Percentiles rank a stretch among this genome's conserved stretches.
phyloP scores from a whole-genome alignment of 2,888 invertebrate genomes.

The Pheosia gnoma region DNA sequence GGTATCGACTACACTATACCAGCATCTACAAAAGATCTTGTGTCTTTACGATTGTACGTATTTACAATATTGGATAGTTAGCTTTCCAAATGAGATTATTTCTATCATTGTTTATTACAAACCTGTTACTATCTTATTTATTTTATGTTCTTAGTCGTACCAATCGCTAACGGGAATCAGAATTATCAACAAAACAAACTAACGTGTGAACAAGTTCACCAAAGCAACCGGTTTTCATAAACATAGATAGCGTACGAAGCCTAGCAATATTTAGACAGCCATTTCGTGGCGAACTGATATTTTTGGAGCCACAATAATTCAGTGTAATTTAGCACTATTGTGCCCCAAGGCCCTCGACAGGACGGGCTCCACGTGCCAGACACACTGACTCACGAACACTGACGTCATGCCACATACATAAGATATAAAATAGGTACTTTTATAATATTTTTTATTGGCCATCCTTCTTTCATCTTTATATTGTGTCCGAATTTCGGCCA shows the following conservation, averaged over 20 bases:
- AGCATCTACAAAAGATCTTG: too few relatives aligned
- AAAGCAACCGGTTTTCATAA: neutral
- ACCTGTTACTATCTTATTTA: too few relatives aligned
- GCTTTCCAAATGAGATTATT: neutral
- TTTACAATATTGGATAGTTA: neutral
- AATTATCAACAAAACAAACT: too few relatives aligned
- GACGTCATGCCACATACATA: constrained; percentile 47
- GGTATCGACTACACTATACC: too few relatives aligned
- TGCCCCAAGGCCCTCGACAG: constrained; percentile 50
- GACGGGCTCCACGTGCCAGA: constrained; percentile 43
- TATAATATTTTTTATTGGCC: constrained; percentile 59
- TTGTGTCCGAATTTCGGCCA: constrained; percentile 62
- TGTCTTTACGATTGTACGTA: neutral
- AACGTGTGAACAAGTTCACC: constrained; percentile 2
- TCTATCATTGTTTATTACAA: neutral
- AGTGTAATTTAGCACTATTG: constrained; percentile 42
- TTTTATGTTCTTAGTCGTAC: too few relatives aligned
- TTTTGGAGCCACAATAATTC: constrained; percentile 37
- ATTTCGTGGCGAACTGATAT: constrained; percentile 15
- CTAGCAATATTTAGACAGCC: neutral
- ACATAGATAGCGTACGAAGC: neutral
- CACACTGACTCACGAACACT: constrained; percentile 44
- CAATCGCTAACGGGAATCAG: too few relatives aligned
- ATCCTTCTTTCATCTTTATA: constrained; percentile 70
- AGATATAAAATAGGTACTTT: constrained; percentile 41